These are phyloP conservation scores for Stichodactyla helianthus DNA, from an alignment of 64 coral and sea anemone species.

Conservation along the genomic window DNA sequence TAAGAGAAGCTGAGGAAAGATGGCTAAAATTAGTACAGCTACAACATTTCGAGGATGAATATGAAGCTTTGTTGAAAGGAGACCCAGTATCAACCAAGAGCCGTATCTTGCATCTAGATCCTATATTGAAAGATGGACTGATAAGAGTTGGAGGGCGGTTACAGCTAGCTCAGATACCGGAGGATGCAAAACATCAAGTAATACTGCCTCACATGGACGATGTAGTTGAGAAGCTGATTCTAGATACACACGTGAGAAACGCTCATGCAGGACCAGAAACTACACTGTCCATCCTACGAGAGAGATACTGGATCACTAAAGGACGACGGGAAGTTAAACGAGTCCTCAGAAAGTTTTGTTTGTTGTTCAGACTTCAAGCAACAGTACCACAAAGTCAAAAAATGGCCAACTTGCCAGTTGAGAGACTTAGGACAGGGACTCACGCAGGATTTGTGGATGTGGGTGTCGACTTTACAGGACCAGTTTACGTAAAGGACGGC, in stretches of 20 bases:
- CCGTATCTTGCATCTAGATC: no score
- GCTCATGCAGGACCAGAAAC: constrained; percentile 28
- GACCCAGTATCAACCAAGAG: no score
- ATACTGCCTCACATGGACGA: constrained; percentile 1
- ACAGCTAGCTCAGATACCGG: constrained; percentile 9
- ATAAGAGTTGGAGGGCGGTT: constrained; percentile 13
- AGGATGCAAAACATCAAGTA: constrained; percentile 31
- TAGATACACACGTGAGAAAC: neutral
- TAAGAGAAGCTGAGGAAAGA: neutral
- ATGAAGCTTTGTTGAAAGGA: no score
- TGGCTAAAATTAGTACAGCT: neutral
- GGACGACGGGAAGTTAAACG: constrained; percentile 9
- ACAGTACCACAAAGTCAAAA: neutral
- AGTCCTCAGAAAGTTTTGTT: neutral
- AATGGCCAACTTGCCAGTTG: neutral
- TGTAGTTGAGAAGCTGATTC: constrained; percentile 23
- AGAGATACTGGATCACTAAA: constrained; percentile 17
- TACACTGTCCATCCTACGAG: neutral
- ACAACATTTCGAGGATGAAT: neutral
- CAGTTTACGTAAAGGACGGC: neutral
- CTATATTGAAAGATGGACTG: no score
- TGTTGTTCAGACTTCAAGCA: neutral
- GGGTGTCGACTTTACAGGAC: constrained; percentile 47
- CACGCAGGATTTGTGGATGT: neutral
- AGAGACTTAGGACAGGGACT: neutral